phyloP scores from a whole-genome alignment of 2,113 vertebrate genomes.

The Carettochelys insculpta region DNA sequence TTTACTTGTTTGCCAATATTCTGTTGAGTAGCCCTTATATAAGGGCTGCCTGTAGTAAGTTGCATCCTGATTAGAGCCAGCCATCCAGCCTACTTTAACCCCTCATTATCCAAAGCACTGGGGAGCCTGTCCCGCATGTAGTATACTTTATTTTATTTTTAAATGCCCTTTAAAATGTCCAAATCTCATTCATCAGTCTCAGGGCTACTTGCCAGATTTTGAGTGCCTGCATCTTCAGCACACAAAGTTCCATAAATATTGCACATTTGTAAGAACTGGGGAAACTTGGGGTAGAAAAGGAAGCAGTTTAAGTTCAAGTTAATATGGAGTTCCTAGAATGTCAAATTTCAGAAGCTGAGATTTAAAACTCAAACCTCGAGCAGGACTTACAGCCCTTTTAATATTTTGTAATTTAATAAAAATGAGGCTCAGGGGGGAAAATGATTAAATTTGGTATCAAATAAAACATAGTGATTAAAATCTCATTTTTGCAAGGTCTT shows the following conservation, averaged over 20 bases:
- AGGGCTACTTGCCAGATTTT: background rate
- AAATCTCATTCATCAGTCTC: background rate
- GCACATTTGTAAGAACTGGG: background rate
- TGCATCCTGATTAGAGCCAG: no score
- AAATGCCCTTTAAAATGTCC: background rate
- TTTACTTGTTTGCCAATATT: no score
- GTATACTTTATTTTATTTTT: accelerated
- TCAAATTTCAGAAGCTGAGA: background rate
- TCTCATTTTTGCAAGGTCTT: conserved; percentile 55
- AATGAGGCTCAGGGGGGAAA: background rate
- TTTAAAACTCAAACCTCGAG: background rate
- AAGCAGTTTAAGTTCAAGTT: background rate
- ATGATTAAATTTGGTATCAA: conserved; percentile 57
- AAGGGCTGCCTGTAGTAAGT: no score
- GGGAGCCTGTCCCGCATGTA: background rate
- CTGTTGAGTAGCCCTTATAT: no score
- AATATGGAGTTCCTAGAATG: background rate
- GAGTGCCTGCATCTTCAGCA: background rate
- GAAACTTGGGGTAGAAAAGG: background rate
- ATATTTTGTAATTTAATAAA: conserved; percentile 64
- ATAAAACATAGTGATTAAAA: conserved; percentile 58
- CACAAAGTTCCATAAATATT: accelerated
- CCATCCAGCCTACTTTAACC: no score
- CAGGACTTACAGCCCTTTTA: conserved; percentile 18
- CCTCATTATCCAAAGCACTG: no score